phyloP scores from a whole-genome alignment of 2,888 invertebrate genomes.

The Latheticus oryzae region DNA sequence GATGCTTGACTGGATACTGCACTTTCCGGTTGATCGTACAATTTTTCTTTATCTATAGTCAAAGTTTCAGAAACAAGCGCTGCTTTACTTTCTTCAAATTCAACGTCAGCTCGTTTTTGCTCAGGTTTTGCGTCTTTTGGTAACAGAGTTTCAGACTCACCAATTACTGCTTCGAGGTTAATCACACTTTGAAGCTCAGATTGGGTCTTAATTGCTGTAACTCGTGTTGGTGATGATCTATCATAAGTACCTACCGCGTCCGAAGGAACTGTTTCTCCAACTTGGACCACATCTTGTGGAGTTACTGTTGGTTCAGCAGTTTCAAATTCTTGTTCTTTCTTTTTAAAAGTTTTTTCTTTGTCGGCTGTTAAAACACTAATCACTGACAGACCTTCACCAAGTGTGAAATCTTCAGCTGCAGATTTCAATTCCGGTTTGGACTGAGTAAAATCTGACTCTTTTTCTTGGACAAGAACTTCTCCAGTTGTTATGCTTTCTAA shows the following conservation, averaged over 20 bases:
- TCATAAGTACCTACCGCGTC: slow-evolving; percentile 68
- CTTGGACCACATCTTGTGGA: slow-evolving; percentile 68
- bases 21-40: slow-evolving; percentile 53
- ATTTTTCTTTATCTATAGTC: slow-evolving; percentile 67
- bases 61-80: slow-evolving; percentile 66
- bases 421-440: slow-evolving; percentile 65
- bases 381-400: slow-evolving; percentile 70
- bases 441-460: slow-evolving; percentile 67
- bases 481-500: slow-evolving; percentile 71
- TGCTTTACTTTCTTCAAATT: slow-evolving; percentile 65
- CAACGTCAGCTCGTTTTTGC: slow-evolving; percentile 64
- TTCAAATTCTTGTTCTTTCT: slow-evolving; percentile 49
- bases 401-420: slow-evolving; percentile 67
- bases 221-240: slow-evolving; percentile 62
- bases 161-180: slow-evolving; percentile 68
- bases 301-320: slow-evolving; percentile 56
- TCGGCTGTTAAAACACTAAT: slow-evolving; percentile 70
- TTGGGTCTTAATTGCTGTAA: slow-evolving; percentile 68
- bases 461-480: slow-evolving; percentile 71
- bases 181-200: slow-evolving; percentile 69
- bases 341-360: slow-evolving; percentile 68
- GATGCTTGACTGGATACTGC: slow-evolving; percentile 62
- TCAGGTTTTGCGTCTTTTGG: slow-evolving; percentile 65
- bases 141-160: slow-evolving; percentile 71
- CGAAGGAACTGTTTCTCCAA: slow-evolving; percentile 69